A percentile compares a stretch with the other conserved stretches of the same genome.
Evolutionary conservation across 2,113 vertebrate genomes (phyloP).

Genomic region (Calidris pygmaea): DNA sequence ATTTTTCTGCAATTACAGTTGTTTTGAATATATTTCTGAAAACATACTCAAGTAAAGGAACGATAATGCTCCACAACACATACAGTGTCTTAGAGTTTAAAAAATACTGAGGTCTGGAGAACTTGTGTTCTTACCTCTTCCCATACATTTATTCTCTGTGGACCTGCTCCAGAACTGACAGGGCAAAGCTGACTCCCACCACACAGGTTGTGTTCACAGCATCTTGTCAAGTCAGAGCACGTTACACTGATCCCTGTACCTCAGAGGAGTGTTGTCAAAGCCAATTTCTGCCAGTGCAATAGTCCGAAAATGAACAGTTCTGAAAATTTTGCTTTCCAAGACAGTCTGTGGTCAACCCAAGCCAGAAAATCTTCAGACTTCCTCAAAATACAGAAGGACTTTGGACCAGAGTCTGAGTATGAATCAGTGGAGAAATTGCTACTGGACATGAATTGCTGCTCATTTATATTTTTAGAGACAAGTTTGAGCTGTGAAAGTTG

Average conservation of each 20-base stretch:
- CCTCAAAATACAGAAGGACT: not conserved
- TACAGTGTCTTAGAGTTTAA: not conserved
- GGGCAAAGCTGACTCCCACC: not conserved
- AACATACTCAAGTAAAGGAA: not conserved
- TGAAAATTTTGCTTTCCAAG: slow-evolving; percentile 15
- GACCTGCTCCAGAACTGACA: not conserved
- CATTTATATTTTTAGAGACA: not conserved
- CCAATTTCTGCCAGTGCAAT: not conserved
- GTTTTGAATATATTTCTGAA: not conserved
- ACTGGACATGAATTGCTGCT: not conserved
- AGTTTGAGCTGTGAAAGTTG: not conserved
- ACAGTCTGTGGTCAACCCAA: not conserved
- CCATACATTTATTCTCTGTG: not conserved
- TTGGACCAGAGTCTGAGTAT: not conserved
- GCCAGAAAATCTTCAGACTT: not conserved
- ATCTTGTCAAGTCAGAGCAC: not conserved
- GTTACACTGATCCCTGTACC: not conserved
- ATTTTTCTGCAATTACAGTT: not conserved
- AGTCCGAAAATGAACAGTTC: slow-evolving; percentile 31
- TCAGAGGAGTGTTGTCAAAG: slow-evolving; percentile 48
- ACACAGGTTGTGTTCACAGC: not conserved
- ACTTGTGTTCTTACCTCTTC: not conserved
- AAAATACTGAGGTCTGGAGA: not conserved
- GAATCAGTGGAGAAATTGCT: slow-evolving; percentile 16
- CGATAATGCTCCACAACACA: not conserved